A percentile compares a stretch with the other conserved stretches of the same genome.
These are phyloP conservation scores for Bufo bufo DNA, from an alignment of 2,113 vertebrate species.

Conservation along the genomic window DNA sequence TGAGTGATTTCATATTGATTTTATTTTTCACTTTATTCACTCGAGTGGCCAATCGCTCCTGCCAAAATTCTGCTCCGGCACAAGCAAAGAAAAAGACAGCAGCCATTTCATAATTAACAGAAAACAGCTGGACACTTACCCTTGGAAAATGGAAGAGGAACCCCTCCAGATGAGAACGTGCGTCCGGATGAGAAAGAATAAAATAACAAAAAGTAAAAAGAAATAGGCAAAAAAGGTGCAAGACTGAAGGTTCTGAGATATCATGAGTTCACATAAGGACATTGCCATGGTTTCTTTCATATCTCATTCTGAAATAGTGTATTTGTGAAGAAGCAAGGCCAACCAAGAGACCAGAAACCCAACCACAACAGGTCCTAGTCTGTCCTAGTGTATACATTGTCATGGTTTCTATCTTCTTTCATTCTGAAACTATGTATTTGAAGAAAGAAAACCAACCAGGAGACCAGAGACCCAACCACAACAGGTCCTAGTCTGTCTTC, in stretches of 20 bases:
- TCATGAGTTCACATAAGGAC: background rate
- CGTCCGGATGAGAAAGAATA: background rate
- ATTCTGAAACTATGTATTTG: background rate
- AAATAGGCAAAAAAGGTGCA: background rate
- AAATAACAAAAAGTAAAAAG: background rate
- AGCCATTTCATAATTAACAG: conserved; percentile 45
- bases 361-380: background rate
- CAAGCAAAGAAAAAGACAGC: conserved; percentile 40
- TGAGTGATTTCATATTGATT: conserved; percentile 48
- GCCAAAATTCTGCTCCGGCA: conserved; percentile 41
- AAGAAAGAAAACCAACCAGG: background rate
- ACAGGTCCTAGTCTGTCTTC: background rate
- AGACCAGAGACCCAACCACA: background rate
- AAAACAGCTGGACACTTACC: conserved; percentile 53
- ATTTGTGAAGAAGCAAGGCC: background rate
- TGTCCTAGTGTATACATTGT: background rate
- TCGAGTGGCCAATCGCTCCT: conserved; percentile 34
- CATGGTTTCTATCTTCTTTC: background rate
- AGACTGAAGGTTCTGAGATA: background rate
- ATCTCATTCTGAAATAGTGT: background rate
- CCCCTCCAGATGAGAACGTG: conserved; percentile 30
- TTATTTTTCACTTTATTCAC: conserved; percentile 2
- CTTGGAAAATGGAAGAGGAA: conserved; percentile 47
- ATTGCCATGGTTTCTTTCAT: background rate
- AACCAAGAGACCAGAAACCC: background rate